Percentiles rank a stretch among this genome's conserved stretches.
phyloP scores from a whole-genome alignment of 2,797 vertebrate genomes.

The Astyanax mexicanus region DNA sequence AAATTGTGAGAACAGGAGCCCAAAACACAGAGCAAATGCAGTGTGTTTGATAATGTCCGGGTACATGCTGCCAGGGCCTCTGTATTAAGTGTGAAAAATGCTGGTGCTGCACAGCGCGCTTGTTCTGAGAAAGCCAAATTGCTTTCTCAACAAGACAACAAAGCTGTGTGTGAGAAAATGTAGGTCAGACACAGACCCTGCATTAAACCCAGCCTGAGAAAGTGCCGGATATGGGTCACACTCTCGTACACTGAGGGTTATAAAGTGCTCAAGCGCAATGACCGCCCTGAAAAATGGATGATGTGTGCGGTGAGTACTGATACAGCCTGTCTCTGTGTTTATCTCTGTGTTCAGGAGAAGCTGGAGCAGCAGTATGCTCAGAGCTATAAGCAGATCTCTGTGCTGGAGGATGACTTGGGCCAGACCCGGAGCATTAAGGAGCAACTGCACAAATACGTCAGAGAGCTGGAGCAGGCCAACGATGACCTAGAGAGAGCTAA shows the following conservation, averaged over 20 bases:
- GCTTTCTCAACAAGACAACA: not conserved
- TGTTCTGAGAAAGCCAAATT: not conserved
- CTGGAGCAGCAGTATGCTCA: constrained; percentile 95
- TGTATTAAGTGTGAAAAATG: not conserved
- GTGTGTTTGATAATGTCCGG: no score
- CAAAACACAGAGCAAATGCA: no score
- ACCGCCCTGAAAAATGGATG: not conserved
- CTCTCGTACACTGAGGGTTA: not conserved
- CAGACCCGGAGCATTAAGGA: constrained; percentile 96
- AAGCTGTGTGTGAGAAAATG: not conserved
- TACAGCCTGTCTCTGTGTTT: not conserved
- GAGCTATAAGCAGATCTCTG: constrained; percentile 95
- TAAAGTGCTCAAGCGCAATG: not conserved
- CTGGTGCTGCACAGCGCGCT: not conserved
- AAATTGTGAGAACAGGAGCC: no score
- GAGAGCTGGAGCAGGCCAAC: constrained; percentile 97
- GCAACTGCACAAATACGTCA: constrained; percentile 95
- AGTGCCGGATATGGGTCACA: not conserved
- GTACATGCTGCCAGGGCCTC: no score
- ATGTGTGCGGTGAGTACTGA: not conserved
- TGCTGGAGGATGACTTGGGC: constrained; percentile 93
- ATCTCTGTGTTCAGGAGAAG: constrained; percentile 85
- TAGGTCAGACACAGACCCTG: not conserved
- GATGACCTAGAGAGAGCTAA: constrained; percentile 98
- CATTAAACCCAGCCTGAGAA: constrained; percentile 4